Conservation (phyloP, 2,113 vertebrate genomes). For the Crotophaga sulcirostris region DNA sequence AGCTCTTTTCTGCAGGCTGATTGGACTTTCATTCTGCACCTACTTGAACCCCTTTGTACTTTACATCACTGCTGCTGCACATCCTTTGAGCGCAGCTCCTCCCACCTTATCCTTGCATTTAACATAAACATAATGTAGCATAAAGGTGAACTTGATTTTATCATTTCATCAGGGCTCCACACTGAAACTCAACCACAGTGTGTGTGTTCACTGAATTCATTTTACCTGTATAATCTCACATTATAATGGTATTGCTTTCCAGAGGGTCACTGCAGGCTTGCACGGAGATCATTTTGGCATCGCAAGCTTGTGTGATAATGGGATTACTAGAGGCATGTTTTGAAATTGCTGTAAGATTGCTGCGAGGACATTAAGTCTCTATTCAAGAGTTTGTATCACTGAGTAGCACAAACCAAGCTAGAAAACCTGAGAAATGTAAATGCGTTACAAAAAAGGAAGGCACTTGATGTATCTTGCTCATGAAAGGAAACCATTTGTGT, state of each 20-base stretch:
- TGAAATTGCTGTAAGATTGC: slow-evolving; percentile 33
- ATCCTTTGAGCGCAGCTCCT: neutral
- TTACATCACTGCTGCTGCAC: neutral
- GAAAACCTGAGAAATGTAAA: neutral
- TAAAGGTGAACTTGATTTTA: slow-evolving; percentile 36
- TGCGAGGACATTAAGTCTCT: neutral
- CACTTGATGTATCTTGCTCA: neutral
- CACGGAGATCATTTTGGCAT: slow-evolving; percentile 14
- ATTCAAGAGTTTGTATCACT: neutral
- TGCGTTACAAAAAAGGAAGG: neutral
- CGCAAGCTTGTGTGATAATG: slow-evolving; percentile 14
- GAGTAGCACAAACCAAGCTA: neutral
- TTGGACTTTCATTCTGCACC: neutral
- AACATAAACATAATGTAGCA: neutral
- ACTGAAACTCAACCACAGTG: neutral
- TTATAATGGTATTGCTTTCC: slow-evolving; percentile 35
- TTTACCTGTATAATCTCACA: slow-evolving; percentile 48
- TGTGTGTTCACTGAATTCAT: slow-evolving; percentile 29
- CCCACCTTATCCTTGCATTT: neutral
- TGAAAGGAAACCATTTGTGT: neutral
- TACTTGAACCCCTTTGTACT: neutral
- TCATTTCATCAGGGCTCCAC: neutral
- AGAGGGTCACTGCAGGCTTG: slow-evolving; percentile 41
- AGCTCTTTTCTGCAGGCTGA: neutral
- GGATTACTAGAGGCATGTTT: slow-evolving; percentile 27